phyloP scores from a whole-genome alignment of 2,797 vertebrate genomes.

The Sebastes minor region DNA sequence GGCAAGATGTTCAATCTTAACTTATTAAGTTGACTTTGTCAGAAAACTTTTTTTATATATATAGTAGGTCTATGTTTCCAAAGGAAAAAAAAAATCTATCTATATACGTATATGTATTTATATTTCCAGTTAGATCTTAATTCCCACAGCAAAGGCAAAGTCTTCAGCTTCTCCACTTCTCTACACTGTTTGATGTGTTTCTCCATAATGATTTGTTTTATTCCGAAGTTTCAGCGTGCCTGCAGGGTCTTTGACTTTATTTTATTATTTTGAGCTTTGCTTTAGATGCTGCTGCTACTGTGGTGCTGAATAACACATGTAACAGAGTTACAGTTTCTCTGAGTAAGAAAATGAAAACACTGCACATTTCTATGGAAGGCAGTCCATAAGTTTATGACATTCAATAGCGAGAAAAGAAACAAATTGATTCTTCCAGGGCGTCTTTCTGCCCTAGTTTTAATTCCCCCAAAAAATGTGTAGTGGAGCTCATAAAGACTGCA shows the following conservation, averaged over 20 bases:
- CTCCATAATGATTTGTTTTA: slow-evolving; percentile 75
- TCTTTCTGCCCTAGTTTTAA: slow-evolving; percentile 43
- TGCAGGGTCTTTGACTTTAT: slow-evolving; percentile 70
- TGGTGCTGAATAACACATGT: slow-evolving; percentile 61
- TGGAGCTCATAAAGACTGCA: slow-evolving; percentile 31
- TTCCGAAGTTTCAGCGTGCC: slow-evolving; percentile 73
- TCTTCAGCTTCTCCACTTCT: slow-evolving; percentile 65
- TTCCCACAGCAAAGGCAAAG: slow-evolving; percentile 73
- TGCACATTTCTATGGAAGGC: slow-evolving; percentile 54
- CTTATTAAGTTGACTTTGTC: slow-evolving; percentile 37
- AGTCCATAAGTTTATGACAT: slow-evolving; percentile 49
- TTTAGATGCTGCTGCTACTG: slow-evolving; percentile 58
- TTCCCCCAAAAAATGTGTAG: not conserved
- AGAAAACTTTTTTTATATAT: slow-evolving; percentile 12
- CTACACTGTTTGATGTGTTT: slow-evolving; percentile 72
- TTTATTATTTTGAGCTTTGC: slow-evolving; percentile 71
- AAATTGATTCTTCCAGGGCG: slow-evolving; percentile 14
- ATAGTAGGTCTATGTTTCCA: not conserved
- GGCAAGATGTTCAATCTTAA: slow-evolving; percentile 25
- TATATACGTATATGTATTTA: not conserved
- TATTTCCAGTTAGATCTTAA: slow-evolving; percentile 60
- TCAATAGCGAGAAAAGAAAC: slow-evolving; percentile 25
- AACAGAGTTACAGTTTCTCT: slow-evolving; percentile 53
- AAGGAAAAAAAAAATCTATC: slow-evolving; percentile 8
- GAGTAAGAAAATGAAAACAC: slow-evolving; percentile 55